Evolutionary conservation across 2,797 vertebrate genomes (phyloP).

Genomic region (Corythornis leucogaster): DNA sequence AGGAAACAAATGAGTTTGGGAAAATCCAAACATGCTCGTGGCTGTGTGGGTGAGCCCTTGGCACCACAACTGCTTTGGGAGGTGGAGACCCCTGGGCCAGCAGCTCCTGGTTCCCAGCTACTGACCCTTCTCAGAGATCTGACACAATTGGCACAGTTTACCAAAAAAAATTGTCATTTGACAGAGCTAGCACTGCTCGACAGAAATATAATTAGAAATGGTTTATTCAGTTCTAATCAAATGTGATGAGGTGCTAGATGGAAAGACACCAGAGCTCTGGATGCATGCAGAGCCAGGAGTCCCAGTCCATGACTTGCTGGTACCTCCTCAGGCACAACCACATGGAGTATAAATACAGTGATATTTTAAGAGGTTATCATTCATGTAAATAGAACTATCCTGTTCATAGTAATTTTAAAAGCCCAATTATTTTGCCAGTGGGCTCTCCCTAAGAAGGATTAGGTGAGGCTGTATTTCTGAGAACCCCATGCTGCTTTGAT

Average conservation of each 20-base stretch:
- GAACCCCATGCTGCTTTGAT: background rate
- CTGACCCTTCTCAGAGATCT: background rate
- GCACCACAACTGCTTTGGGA: background rate
- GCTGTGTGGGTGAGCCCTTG: background rate
- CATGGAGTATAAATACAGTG: background rate
- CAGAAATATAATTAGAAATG: background rate
- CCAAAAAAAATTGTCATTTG: background rate
- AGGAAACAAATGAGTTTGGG: background rate
- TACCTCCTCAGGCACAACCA: background rate
- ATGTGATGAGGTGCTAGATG: background rate
- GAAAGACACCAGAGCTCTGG: background rate
- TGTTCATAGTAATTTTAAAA: background rate
- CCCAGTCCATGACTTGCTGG: accelerated
- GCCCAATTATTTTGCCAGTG: background rate
- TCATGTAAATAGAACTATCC: background rate
- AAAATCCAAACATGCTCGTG: background rate
- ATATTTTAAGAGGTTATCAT: background rate
- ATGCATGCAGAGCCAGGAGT: background rate
- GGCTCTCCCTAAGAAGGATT: background rate
- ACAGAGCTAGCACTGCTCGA: background rate
- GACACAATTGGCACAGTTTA: background rate
- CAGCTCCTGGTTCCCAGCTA: background rate
- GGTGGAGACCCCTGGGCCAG: accelerated
- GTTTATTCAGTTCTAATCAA: background rate
- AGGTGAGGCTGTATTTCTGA: background rate